These are phyloP conservation scores for Drosophila yooni DNA, from an alignment of 2,888 invertebrate species.

Conservation along the genomic window DNA sequence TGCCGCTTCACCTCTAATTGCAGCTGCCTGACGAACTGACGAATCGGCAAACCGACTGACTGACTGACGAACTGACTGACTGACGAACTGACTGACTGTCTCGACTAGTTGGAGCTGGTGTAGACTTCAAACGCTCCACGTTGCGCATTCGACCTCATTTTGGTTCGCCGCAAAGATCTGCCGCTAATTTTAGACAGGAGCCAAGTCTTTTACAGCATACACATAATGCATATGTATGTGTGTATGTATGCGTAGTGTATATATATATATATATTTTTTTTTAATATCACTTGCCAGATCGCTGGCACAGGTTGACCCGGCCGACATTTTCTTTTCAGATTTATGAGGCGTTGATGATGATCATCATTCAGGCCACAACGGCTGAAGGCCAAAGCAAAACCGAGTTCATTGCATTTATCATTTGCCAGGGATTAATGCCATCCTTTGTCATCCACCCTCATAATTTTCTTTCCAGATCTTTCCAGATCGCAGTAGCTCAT, in stretches of 20 bases:
- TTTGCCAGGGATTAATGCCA: slow-evolving; percentile 26
- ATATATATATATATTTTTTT: slow-evolving; percentile 3
- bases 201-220: slow-evolving; percentile 45
- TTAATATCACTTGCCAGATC: slow-evolving; percentile 40
- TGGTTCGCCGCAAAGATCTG: slow-evolving; percentile 45
- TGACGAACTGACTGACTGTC: neutral
- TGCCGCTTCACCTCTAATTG: slow-evolving; percentile 64
- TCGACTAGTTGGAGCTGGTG: slow-evolving; percentile 21
- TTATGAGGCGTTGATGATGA: slow-evolving; percentile 57
- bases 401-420: slow-evolving; percentile 74
- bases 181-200: slow-evolving; percentile 62
- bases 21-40: slow-evolving; percentile 47
- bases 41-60: neutral
- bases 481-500: neutral
- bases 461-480: slow-evolving; percentile 1
- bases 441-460: slow-evolving; percentile 5
- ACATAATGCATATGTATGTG: slow-evolving; percentile 8
- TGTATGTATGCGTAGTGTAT: slow-evolving; percentile 1
- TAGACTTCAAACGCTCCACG: slow-evolving; percentile 67
- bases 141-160: slow-evolving; percentile 66
- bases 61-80: neutral
- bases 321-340: slow-evolving; percentile 48
- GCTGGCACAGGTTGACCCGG: slow-evolving; percentile 52
- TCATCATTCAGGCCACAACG: slow-evolving; percentile 42
- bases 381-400: slow-evolving; percentile 69